A percentile compares a stretch with the other conserved stretches of the same genome.
Evolutionary conservation across 1,140 invertebrate species (phyloP).

Genomic region (Venturia canescens): DNA sequence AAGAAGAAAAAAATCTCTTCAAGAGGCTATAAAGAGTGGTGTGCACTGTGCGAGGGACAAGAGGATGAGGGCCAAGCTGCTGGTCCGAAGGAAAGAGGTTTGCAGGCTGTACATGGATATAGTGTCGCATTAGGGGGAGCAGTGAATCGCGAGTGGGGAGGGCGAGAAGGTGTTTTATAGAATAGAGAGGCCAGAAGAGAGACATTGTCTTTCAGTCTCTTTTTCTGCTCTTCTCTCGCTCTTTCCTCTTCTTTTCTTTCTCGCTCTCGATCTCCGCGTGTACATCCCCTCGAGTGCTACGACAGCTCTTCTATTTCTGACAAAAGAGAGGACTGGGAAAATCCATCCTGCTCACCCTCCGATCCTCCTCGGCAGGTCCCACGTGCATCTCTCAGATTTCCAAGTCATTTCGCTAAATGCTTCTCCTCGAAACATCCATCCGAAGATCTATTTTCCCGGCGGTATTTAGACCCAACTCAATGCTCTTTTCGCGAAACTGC

Average conservation of each 20-base stretch:
- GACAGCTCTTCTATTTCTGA: constrained; percentile 9
- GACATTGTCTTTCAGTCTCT: constrained; percentile 21
- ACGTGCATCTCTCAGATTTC: not conserved
- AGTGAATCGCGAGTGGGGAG: not conserved
- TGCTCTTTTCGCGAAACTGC: no score
- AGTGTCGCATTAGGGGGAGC: not conserved
- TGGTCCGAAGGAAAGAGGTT: constrained; percentile 19
- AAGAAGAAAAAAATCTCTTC: constrained; percentile 19
- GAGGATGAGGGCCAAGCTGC: constrained; percentile 11
- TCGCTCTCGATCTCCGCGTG: not conserved
- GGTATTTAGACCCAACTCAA: not conserved
- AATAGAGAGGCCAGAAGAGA: constrained; percentile 37
- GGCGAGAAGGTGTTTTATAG: not conserved
- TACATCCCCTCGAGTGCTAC: not conserved
- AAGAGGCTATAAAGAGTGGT: not conserved
- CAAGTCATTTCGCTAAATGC: constrained; percentile 10
- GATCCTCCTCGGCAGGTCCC: not conserved
- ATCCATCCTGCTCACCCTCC: not conserved
- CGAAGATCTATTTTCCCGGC: not conserved
- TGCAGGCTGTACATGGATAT: not conserved
- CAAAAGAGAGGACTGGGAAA: constrained; percentile 14
- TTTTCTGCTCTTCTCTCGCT: not conserved
- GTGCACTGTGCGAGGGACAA: not conserved
- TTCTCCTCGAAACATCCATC: not conserved
- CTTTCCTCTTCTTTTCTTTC: not conserved